Evolutionary conservation across 2,888 invertebrate genomes (phyloP), one percentile per base, ranked within the genome.

Genomic region (Amphiduros pacificus): DNA sequence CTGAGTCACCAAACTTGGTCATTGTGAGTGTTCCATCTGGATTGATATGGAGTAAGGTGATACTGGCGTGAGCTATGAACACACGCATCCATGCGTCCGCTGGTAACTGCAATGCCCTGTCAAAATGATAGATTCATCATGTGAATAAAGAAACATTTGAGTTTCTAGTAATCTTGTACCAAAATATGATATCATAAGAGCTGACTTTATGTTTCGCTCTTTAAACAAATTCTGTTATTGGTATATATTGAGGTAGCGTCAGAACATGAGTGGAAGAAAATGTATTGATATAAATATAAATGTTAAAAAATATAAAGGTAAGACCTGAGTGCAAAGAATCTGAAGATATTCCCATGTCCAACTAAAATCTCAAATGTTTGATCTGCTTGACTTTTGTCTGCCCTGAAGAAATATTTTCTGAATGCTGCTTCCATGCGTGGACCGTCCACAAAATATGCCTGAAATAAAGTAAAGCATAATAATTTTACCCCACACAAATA

Each of bases 21-120:
- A 67, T 44, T 27, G 55, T 56, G 31, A 71, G 68, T 1, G 64
- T 62, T n/a, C 70, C 63, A 36, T 71, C 65, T 17, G 66, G 57
- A 49, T 66, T 67, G 31, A 69, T 36, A 40, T 62, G 60, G 3
- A 71, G 36, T 53, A 61, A 24, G 2, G 68, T 63, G 41, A 71
- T 71, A 20, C 62, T 62, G 29, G 62, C 69, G 54, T 71, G 71
- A 17, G 66, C 61, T 17, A 71, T 62, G 50, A 67, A 68, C 11
- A 71, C 48, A 27, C 71, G 48, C 68, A 71, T 69, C 71, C 71
- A 71, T 6, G 68, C 70, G 11, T 62, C 55, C n/a, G 63, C 11
- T 14, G 60, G 61, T 20, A 71, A 49, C 60, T 71, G 71, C 44
- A 70, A 57, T 1, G 69, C 70, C 40, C 70, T 69, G 58, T 3